Percentiles rank a stretch among this genome's conserved stretches.
These are phyloP conservation scores for Crax fasciolata DNA, from an alignment of 2,797 vertebrate genomes.

Conservation along the genomic window DNA sequence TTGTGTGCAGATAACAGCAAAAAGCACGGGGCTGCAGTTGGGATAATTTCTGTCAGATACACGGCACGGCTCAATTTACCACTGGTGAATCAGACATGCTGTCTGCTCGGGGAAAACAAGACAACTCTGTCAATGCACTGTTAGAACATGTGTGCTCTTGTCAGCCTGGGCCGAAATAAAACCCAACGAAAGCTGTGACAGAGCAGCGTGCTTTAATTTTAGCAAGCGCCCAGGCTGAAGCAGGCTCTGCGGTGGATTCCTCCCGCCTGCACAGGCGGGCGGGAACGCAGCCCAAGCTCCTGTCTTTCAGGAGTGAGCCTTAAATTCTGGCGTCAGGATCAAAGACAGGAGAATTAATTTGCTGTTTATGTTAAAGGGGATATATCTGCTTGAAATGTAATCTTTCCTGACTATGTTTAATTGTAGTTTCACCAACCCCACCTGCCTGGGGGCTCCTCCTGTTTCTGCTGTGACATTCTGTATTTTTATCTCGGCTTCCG, in stretches of 20 bases:
- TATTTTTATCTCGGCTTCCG: conserved; percentile 63
- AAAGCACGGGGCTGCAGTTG: not conserved
- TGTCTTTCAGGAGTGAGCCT: not conserved
- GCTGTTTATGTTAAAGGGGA: conserved; percentile 47
- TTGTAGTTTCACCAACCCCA: conserved; percentile 48
- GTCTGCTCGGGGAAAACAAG: conserved; percentile 2
- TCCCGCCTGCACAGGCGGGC: not conserved
- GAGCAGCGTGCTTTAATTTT: not conserved
- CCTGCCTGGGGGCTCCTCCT: conserved; percentile 45
- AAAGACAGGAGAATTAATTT: conserved; percentile 42
- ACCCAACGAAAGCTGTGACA: not conserved
- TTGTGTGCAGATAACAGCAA: not conserved
- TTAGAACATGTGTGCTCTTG: conserved; percentile 30
- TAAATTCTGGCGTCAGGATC: conserved; percentile 33
- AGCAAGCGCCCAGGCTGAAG: not conserved
- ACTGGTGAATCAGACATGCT: not conserved
- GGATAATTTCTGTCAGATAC: not conserved
- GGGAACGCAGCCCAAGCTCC: not conserved
- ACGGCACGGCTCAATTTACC: not conserved
- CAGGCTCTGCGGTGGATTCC: fast-evolving
- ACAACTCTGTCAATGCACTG: not conserved
- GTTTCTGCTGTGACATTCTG: conserved; percentile 4
- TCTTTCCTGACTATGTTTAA: conserved; percentile 46
- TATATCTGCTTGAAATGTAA: conserved; percentile 49
- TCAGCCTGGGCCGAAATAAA: conserved; percentile 22